These are phyloP conservation scores for Drosophila subobscura DNA, from an alignment of 1,140 invertebrate genomes.

Conservation along the genomic window DNA sequence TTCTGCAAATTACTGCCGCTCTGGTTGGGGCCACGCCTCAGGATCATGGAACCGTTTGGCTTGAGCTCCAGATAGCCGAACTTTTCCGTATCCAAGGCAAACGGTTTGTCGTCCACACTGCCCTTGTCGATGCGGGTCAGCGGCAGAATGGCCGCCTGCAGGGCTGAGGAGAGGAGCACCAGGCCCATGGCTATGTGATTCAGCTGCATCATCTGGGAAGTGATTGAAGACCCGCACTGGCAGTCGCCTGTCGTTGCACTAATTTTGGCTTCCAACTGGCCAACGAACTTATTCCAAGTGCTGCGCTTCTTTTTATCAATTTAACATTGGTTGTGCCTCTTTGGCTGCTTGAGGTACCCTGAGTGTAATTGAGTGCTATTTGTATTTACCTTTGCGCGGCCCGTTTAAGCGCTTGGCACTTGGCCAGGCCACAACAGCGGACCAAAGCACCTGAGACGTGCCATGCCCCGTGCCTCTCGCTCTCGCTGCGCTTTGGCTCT, in stretches of 20 bases:
- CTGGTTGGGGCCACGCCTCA: conserved; percentile 33
- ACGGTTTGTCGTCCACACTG: background rate
- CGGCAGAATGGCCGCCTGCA: conserved; percentile 51
- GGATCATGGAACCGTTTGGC: conserved; percentile 66
- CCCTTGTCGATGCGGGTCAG: conserved; percentile 21
- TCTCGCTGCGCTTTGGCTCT: conserved; percentile 44
- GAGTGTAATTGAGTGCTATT: conserved; percentile 64
- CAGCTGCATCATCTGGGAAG: conserved; percentile 47
- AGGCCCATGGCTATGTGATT: conserved; percentile 13
- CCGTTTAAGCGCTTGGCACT: conserved; percentile 60
- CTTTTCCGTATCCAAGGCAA: conserved; percentile 40
- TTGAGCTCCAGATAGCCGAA: conserved; percentile 68
- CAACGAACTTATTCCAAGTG: conserved; percentile 66
- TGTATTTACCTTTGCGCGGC: conserved; percentile 52
- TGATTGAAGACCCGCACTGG: conserved; percentile 35
- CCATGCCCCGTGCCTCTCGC: conserved; percentile 45
- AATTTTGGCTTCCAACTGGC: conserved; percentile 52
- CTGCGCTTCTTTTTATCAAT: conserved; percentile 56
- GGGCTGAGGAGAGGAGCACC: conserved; percentile 19
- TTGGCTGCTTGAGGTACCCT: conserved; percentile 18
- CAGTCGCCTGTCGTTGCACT: conserved; percentile 65
- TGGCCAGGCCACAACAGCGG: conserved; percentile 50
- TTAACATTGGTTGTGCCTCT: conserved; percentile 25
- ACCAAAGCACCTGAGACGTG: conserved; percentile 34
- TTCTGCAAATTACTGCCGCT: conserved; percentile 54